Base-by-base conservation (phyloP, 92 coral and sea anemone species). In the Epizoanthus fatuus region DNA sequence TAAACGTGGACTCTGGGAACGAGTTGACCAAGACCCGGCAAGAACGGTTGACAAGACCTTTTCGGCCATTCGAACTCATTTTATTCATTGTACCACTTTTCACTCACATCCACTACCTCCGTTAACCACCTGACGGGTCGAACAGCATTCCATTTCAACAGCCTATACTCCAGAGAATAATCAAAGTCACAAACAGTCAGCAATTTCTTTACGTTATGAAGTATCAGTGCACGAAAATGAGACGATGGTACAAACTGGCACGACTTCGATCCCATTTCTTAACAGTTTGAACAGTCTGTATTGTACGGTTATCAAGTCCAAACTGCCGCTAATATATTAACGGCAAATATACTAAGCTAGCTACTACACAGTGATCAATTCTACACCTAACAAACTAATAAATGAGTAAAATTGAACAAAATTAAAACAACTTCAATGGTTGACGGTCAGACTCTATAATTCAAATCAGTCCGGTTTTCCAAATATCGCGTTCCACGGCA, bases 81-180 rank as follows among this genome's bases (percentile, higher is more conserved):
- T 44, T 16, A 73, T 73, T 75, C 39, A 4, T 22, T 56, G 47
- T 2, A 69, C 13, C 54, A 37, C 49, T 59, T 76, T 77, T 59
- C 82, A 59, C 82, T 47, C 59, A 40, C 69, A 77, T 60, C 35
- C n/a, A 77, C 82, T 19, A 77, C 82, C 5, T 77, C 70, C 44
- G 82, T 77, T 42, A 77, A 77, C 82, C 82, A 77, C 49, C 82
- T 77, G 22, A 77, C 42, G 32, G 82, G 82, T 12, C 40, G 69
- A 42, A 77, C 82, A 14, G 47, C 70, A 20, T 77, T 77, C 82
- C 82, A 77, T 77, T 77, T 77, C 11, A 77, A 60, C 37, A 77
- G 69, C 82, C 82, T 42, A 77, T 77, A 77, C 22, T 77, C 45
- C 57, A 77, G 54, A 9, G 70, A 77, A 69, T 77, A 77, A 60